Conservation (phyloP, 2,888 invertebrate species). For the Apotomis turbidana region DNA sequence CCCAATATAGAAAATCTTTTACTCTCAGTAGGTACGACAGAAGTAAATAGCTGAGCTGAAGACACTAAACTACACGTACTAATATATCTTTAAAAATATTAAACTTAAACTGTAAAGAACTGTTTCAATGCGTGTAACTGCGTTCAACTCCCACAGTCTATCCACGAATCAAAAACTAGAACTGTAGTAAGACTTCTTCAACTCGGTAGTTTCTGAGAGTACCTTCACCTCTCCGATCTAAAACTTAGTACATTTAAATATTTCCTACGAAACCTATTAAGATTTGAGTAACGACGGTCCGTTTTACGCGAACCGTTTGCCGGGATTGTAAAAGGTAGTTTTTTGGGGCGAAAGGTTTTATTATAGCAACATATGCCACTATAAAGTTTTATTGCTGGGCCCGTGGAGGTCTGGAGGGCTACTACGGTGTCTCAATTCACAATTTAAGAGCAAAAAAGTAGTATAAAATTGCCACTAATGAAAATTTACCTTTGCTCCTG, state of each 20-base stretch:
- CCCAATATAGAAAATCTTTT: conserved; percentile 16
- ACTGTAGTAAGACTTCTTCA: no score
- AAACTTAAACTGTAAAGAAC: no score
- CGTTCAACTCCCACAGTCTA: no score
- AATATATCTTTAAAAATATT: no score
- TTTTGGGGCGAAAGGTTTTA: conserved; percentile 56
- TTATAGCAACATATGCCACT: conserved; percentile 57
- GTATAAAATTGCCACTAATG: no score
- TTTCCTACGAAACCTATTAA: conserved; percentile 35
- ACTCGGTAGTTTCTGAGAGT: no score
- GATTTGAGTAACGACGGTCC: conserved; percentile 40
- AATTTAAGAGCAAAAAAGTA: not conserved
- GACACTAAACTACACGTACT: no score
- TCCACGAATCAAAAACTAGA: no score
- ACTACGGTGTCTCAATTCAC: not conserved
- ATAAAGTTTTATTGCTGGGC: conserved; percentile 59
- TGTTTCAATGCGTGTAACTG: no score
- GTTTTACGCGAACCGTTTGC: conserved; percentile 28
- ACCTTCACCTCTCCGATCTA: not conserved
- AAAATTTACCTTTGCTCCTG: no score
- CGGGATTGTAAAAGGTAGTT: conserved; percentile 49
- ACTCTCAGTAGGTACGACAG: not conserved
- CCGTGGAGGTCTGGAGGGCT: conserved; percentile 27
- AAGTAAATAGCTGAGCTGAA: not conserved
- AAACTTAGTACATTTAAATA: conserved; percentile 23